These are phyloP conservation scores for Heliconius charithonia DNA, from an alignment of 2,888 invertebrate species.

Conservation along the genomic window DNA sequence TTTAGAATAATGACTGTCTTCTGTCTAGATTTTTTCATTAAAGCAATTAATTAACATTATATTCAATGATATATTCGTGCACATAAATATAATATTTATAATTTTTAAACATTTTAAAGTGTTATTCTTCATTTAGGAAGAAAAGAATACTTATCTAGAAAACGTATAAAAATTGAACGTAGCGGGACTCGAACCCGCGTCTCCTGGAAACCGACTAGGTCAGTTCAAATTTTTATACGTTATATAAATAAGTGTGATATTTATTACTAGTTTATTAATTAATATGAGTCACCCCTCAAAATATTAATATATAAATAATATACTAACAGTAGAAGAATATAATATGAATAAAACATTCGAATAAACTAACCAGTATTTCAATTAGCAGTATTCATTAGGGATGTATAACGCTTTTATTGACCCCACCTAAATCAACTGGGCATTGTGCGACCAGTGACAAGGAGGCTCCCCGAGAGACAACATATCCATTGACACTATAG, in stretches of 20 bases:
- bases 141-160: too few species aligned
- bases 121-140: too few species aligned
- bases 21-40: neutral
- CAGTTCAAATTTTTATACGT: too few species aligned
- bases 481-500: slow-evolving; percentile 67
- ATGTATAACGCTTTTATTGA: slow-evolving; percentile 45
- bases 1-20: neutral
- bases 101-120: too few species aligned
- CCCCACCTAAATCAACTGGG: slow-evolving; percentile 43
- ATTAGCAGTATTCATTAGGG: slow-evolving; percentile 44
- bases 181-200: too few species aligned
- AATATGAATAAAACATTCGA: slow-evolving; percentile 9
- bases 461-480: slow-evolving; percentile 58
- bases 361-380: slow-evolving; percentile 38
- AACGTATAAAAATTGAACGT: too few species aligned
- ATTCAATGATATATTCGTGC: neutral
- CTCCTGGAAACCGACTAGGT: too few species aligned
- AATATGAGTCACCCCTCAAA: neutral
- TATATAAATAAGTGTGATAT: too few species aligned
- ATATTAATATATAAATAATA: neutral
- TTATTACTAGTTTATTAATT: neutral
- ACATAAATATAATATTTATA: neutral
- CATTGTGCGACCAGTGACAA: slow-evolving; percentile 50
- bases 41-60: neutral
- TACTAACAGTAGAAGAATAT: neutral